Conservation (phyloP, 2,888 invertebrate species). For the Acanthosepion esculentum region DNA sequence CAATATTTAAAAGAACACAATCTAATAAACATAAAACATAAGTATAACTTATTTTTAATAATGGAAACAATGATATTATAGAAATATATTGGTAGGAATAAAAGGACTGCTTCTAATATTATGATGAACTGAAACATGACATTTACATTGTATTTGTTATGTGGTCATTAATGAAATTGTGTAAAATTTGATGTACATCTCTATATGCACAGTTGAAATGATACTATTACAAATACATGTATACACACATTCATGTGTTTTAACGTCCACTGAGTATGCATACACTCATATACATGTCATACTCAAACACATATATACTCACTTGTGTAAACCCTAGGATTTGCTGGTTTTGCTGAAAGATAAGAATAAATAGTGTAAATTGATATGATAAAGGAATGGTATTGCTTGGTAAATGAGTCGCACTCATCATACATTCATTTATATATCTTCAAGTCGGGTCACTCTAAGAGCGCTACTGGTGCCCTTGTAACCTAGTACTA, state of each 20-base stretch:
- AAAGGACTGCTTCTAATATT: background rate
- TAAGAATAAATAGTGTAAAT: background rate
- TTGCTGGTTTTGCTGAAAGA: background rate
- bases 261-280: background rate
- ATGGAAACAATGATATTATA: background rate
- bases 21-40: background rate
- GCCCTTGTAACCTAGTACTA: too few species aligned
- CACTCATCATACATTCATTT: too few species aligned
- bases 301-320: background rate
- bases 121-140: background rate
- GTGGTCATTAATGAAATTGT: background rate
- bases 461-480: too few species aligned
- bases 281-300: background rate
- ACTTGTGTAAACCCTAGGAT: background rate
- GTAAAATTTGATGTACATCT: background rate
- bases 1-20: background rate
- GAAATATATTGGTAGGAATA: background rate
- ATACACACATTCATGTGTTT: background rate
- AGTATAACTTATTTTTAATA: background rate
- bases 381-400: background rate
- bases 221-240: background rate
- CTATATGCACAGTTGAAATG: background rate
- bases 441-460: too few species aligned
- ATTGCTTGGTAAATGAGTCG: too few species aligned
- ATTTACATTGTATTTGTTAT: slow-evolving; percentile 8